These are phyloP conservation scores for Verasper variegatus DNA, from an alignment of 2,113 vertebrate species.

Conservation along the genomic window DNA sequence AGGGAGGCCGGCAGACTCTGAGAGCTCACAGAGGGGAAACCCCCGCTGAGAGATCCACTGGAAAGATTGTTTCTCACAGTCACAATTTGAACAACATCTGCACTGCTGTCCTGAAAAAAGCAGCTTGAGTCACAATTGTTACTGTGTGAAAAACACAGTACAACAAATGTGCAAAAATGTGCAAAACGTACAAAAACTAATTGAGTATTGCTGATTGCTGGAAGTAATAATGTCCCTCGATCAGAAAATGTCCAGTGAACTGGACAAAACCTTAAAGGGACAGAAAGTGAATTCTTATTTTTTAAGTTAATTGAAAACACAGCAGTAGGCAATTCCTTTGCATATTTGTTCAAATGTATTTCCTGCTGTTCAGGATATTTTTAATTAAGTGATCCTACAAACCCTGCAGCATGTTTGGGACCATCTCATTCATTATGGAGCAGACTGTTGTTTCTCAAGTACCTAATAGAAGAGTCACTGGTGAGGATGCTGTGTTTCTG, in stretches of 20 bases:
- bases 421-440: background rate
- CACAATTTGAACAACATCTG: background rate
- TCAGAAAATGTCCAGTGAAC: background rate
- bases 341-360: background rate
- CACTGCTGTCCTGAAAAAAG: background rate
- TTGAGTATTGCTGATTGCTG: background rate
- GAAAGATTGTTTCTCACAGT: no score
- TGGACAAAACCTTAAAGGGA: background rate
- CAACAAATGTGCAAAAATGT: no score
- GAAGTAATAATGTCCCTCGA: background rate
- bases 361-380: background rate
- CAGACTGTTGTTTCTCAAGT: no score
- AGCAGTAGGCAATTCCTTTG: background rate
- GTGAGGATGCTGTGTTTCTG: no score
- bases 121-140: background rate
- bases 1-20: conserved; percentile 2
- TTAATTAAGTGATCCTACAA: background rate
- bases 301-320: background rate
- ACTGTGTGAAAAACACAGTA: conserved; percentile 17
- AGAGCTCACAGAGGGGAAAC: background rate
- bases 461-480: no score
- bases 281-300: background rate
- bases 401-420: background rate
- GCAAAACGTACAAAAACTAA: no score
- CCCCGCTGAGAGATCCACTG: background rate